Percentiles rank a stretch among this genome's conserved stretches.
These are phyloP conservation scores for Napeogenes inachia DNA, from an alignment of 2,888 invertebrate species.

Conservation along the genomic window DNA sequence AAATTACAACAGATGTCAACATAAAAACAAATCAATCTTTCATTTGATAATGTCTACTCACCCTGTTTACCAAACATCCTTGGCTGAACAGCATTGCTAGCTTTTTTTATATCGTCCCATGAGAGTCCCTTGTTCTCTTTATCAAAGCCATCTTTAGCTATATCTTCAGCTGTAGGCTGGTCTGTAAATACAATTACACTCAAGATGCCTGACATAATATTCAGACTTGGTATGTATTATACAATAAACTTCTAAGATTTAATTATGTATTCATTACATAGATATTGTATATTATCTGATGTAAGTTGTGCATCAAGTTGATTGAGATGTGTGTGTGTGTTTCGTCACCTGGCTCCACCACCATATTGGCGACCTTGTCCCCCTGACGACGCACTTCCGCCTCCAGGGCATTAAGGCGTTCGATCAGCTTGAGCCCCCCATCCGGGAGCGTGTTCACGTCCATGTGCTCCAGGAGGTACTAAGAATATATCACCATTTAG, in stretches of 20 bases:
- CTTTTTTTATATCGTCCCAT: constrained; percentile 76
- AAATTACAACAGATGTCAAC: too few relatives aligned
- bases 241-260: too few relatives aligned
- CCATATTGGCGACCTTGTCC: constrained; percentile 70
- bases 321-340: neutral
- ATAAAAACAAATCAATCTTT: too few relatives aligned
- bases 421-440: constrained; percentile 76
- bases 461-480: constrained; percentile 62
- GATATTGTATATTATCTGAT: too few relatives aligned
- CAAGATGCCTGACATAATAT: too few relatives aligned
- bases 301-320: neutral
- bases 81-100: constrained; percentile 74
- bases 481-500: constrained; percentile 6
- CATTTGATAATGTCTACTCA: constrained; percentile 29
- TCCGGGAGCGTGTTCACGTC: constrained; percentile 77
- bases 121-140: constrained; percentile 42
- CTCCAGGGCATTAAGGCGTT: constrained; percentile 67
- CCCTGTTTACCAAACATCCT: constrained; percentile 76
- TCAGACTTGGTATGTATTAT: too few relatives aligned
- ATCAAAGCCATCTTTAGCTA: constrained; percentile 51
- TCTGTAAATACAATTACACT: constrained; percentile 39
- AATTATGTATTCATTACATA: too few relatives aligned
- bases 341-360: constrained; percentile 57
- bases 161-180: constrained; percentile 44
- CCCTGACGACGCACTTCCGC: constrained; percentile 63